These are phyloP conservation scores for Thumatha senex DNA, from an alignment of 2,888 invertebrate genomes.

Conservation along the genomic window DNA sequence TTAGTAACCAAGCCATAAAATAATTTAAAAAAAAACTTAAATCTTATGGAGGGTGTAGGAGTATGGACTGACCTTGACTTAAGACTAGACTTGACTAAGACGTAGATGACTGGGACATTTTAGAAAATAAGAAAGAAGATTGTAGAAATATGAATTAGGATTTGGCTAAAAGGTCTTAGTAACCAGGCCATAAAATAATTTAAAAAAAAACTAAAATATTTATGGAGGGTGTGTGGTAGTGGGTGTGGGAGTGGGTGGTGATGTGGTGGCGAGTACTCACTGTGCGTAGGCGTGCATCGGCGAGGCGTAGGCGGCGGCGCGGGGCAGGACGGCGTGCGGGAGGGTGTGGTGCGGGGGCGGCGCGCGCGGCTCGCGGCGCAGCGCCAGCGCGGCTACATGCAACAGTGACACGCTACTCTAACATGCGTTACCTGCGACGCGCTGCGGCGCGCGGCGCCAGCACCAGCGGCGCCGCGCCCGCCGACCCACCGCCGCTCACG, in stretches of 20 bases:
- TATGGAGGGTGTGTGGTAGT: too few relatives aligned
- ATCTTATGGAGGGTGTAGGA: too few relatives aligned
- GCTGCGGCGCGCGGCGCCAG: conserved; percentile 89
- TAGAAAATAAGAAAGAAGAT: too few relatives aligned
- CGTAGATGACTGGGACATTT: too few relatives aligned
- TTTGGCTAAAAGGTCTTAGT: too few relatives aligned
- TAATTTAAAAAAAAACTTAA: too few relatives aligned
- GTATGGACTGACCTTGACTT: too few relatives aligned
- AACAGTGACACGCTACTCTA: conserved; percentile 56
- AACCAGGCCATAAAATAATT: too few relatives aligned
- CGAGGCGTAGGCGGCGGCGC: conserved; percentile 89
- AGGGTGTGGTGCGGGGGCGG: conserved; percentile 85
- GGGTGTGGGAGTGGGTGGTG: conserved; percentile 13
- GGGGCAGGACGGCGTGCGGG: conserved; percentile 88
- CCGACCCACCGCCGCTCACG: conserved; percentile 79
- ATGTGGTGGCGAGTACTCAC: conserved; percentile 85
- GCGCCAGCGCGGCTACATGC: conserved; percentile 79
- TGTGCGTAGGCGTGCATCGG: conserved; percentile 95
- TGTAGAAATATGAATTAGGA: too few relatives aligned
- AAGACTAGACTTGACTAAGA: too few relatives aligned
- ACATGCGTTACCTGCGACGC: conserved; percentile 87
- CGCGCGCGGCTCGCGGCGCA: conserved; percentile 88
- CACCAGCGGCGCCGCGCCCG: conserved; percentile 87
- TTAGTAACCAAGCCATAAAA: too few relatives aligned
- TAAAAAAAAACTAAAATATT: too few relatives aligned